Conservation (phyloP, 2,888 invertebrate species). For the Drosophila birchii region DNA sequence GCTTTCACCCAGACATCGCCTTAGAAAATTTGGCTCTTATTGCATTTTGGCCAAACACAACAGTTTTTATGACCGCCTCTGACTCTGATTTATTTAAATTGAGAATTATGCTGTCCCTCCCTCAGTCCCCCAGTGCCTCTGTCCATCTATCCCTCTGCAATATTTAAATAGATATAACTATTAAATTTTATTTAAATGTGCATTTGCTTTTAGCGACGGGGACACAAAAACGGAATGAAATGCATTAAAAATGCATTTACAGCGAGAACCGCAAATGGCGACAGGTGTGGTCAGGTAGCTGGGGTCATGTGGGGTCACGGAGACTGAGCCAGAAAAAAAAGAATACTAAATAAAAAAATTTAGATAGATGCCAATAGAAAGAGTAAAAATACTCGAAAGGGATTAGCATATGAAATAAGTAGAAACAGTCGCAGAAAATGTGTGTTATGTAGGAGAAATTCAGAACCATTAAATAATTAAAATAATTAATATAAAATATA, state of each 20-base stretch:
- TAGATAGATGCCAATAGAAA: conserved; percentile 20
- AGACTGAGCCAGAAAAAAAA: conserved; percentile 4
- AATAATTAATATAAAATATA: too few species aligned
- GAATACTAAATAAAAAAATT: background rate
- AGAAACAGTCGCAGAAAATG: background rate
- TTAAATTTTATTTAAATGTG: conserved; percentile 53
- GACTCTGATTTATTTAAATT: conserved; percentile 65
- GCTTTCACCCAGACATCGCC: conserved; percentile 13
- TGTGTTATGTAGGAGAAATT: background rate
- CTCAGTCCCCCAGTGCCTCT: background rate
- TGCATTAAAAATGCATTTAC: conserved; percentile 53
- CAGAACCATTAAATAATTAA: background rate
- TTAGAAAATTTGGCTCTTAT: conserved; percentile 56
- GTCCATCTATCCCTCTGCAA: conserved; percentile 1
- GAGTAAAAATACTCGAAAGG: conserved; percentile 12
- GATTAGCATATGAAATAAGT: conserved; percentile 31
- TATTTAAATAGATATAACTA: conserved; percentile 46
- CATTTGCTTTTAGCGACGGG: conserved; percentile 47
- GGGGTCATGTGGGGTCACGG: conserved; percentile 10
- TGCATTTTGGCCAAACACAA: conserved; percentile 36
- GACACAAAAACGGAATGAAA: conserved; percentile 13
- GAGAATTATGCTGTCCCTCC: conserved; percentile 41
- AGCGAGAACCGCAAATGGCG: conserved; percentile 25
- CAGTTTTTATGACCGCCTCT: conserved; percentile 50
- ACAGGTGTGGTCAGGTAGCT: conserved; percentile 27